Base-by-base conservation (phyloP, 2,888 invertebrate genomes). In the Aquatica leii region DNA sequence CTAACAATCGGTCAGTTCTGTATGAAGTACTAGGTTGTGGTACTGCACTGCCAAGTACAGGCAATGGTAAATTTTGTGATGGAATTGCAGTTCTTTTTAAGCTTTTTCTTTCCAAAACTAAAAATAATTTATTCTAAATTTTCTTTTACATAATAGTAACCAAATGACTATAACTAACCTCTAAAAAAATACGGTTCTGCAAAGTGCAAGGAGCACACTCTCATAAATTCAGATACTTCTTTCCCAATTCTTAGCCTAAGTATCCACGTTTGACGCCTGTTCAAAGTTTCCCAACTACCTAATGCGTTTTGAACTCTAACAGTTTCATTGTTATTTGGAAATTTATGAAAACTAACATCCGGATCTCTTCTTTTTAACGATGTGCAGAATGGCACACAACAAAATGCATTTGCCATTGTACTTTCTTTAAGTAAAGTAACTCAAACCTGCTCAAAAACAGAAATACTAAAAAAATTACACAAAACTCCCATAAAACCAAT, bases 351-450 rank as follows among this genome's bases (percentile, higher is more conserved):
- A 41, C 14, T 41, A 14, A 41, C 14, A 14, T 41, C 41, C 14
- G 41, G 41, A 15, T 41, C 14, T 14, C 41, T 41, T 41, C 41
- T 41, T 41, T 41, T 41, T 41, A 41, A 41, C 1, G 41, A 41
- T 14, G 41, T 41, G 15, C 41, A 41, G 8, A 41, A 41, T 14
- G 41, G 41, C 15, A 41, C 41, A 41, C 41, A 41, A 41, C 41
- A 41, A 41, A 41, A 41, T 41, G 41, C 14, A 14, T 41, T 41
- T 41, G 41, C 14, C 41, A 41, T 41, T 5, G 11, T 2, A 37
- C 37, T 37, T 37, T 37, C n/a, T n/a, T n/a, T n/a, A n/a, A n/a
- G n/a, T n/a, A n/a, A n/a, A n/a, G n/a, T n/a, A n/a, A n/a, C n/a
- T n/a, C n/a, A n/a, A n/a, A n/a, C n/a, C n/a, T n/a, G n/a, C n/a